phyloP scores from a whole-genome alignment of 2,797 vertebrate species.

The Pangasius krempfi region DNA sequence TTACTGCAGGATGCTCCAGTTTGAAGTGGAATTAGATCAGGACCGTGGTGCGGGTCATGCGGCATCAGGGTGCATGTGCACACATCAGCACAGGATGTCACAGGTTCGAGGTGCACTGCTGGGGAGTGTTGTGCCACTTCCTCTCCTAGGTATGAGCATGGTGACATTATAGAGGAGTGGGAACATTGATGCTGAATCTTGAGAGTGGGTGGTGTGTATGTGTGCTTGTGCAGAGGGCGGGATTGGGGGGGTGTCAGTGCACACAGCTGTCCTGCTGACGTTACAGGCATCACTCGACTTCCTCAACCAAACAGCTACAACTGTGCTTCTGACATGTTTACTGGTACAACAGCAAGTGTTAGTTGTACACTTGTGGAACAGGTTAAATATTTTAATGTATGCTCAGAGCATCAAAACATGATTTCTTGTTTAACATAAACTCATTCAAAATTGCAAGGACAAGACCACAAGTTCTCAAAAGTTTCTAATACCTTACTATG shows the following conservation, averaged over 20 bases:
- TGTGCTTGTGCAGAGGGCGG: not conserved
- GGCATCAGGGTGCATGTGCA: slow-evolving; percentile 27
- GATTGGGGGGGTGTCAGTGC: slow-evolving; percentile 6
- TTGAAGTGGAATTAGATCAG: slow-evolving; percentile 24
- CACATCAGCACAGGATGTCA: slow-evolving; percentile 56
- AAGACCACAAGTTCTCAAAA: not conserved
- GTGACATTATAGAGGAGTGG: slow-evolving; percentile 52
- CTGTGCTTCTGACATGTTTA: not conserved
- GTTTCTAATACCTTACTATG: not conserved
- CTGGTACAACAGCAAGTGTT: not conserved
- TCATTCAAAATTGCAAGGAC: not conserved
- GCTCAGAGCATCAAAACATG: not conserved
- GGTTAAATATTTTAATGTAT: not conserved
- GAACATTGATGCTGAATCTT: slow-evolving; percentile 29
- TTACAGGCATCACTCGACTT: slow-evolving; percentile 35
- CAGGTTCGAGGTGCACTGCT: slow-evolving; percentile 34
- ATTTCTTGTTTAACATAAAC: not conserved
- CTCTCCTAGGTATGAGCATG: slow-evolving; percentile 33
- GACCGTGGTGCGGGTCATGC: slow-evolving; percentile 30
- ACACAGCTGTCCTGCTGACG: slow-evolving; percentile 47
- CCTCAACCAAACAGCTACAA: slow-evolving; percentile 43
- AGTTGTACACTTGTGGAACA: not conserved
- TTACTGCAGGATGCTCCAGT: not conserved
- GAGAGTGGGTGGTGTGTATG: slow-evolving; percentile 26
- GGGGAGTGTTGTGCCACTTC: slow-evolving; percentile 44